phyloP scores from a whole-genome alignment of 2,797 vertebrate species.

The Hippoglossus hippoglossus region DNA sequence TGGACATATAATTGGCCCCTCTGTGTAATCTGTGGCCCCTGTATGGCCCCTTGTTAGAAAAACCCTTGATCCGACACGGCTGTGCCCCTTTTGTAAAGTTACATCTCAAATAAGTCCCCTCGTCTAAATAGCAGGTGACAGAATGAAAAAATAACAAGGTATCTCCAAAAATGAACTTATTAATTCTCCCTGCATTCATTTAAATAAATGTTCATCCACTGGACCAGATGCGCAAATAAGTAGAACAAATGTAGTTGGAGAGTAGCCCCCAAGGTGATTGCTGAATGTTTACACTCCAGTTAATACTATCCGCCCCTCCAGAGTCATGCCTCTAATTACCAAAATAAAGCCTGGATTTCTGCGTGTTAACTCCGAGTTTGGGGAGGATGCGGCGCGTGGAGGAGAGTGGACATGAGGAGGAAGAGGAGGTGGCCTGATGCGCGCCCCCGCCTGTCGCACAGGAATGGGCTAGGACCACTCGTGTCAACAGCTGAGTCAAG shows the following conservation, averaged over 20 bases:
- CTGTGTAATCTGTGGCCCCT: too few relatives aligned
- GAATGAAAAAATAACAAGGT: slow-evolving; percentile 22
- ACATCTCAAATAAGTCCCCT: slow-evolving; percentile 12
- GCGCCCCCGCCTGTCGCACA: slow-evolving; percentile 80
- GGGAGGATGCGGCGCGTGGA: slow-evolving; percentile 44
- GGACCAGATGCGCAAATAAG: slow-evolving; percentile 53
- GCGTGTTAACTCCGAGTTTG: slow-evolving; percentile 44
- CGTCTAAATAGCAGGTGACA: slow-evolving; percentile 28
- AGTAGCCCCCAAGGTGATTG: slow-evolving; percentile 59
- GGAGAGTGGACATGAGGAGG: slow-evolving; percentile 47
- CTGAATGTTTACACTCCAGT: slow-evolving; percentile 66
- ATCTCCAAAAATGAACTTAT: slow-evolving; percentile 13
- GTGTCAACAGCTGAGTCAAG: slow-evolving; percentile 67
- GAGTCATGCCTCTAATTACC: slow-evolving; percentile 64
- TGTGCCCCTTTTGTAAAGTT: slow-evolving; percentile 3
- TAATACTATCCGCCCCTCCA: slow-evolving; percentile 57
- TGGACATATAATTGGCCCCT: too few relatives aligned
- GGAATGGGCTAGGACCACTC: slow-evolving; percentile 73
- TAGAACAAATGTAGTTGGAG: slow-evolving; percentile 63
- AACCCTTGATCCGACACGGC: too few relatives aligned
- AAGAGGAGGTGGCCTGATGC: slow-evolving; percentile 70
- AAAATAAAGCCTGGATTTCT: slow-evolving; percentile 64
- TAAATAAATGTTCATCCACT: slow-evolving; percentile 44
- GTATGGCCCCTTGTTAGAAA: too few relatives aligned
- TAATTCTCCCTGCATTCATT: slow-evolving; percentile 38